phyloP scores from a whole-genome alignment of 2,113 vertebrate genomes.

The Chrysochloris asiatica region DNA sequence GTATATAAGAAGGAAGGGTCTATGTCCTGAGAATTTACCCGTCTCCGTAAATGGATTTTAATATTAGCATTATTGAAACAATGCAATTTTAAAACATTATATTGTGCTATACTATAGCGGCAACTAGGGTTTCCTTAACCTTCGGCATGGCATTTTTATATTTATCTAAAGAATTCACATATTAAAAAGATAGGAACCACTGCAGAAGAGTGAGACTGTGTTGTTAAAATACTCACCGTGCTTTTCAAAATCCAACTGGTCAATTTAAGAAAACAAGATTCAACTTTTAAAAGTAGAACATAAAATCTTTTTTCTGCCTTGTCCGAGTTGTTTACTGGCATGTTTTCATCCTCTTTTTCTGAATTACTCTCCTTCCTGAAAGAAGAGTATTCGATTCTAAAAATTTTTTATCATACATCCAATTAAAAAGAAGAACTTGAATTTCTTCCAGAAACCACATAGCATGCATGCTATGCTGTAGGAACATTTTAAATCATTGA shows the following conservation, averaged over 20 bases:
- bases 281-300: neutral
- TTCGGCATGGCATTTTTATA: neutral
- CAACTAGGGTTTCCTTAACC: neutral
- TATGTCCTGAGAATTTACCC: neutral
- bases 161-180: neutral
- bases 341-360: neutral
- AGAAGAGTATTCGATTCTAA: neutral
- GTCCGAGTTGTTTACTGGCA: neutral
- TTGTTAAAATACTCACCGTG: neutral
- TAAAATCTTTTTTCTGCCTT: neutral
- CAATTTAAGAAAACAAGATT: neutral
- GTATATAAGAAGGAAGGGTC: neutral
- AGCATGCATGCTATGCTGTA: constrained; percentile 9
- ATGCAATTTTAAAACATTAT: neutral
- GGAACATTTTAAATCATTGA: constrained; percentile 7
- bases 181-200: neutral
- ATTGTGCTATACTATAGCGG: neutral
- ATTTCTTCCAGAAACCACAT: constrained; percentile 42
- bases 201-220: neutral
- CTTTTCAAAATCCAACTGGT: neutral
- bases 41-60: neutral
- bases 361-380: neutral
- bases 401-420: neutral
- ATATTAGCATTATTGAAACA: neutral
- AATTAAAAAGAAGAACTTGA: neutral